phyloP scores from a whole-genome alignment of 2,113 vertebrate species.

The Apus apus region DNA sequence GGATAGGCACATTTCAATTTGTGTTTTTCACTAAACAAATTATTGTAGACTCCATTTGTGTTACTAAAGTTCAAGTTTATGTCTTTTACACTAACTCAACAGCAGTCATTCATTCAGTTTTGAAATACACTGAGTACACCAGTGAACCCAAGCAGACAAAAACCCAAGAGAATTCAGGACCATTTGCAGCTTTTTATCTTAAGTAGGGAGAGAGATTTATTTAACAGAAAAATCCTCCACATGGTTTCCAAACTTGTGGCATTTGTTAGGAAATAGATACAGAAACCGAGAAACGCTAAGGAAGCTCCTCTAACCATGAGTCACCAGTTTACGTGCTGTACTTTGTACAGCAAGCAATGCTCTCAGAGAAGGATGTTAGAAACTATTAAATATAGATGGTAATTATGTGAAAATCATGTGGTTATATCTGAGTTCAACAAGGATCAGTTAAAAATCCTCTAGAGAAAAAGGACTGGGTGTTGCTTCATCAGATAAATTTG shows the following conservation, averaged over 20 bases:
- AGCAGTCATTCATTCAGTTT: neutral
- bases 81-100: neutral
- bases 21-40: neutral
- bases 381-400: neutral
- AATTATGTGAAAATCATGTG: neutral
- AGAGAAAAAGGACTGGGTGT: neutral
- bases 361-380: neutral
- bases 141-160: neutral
- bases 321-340: slow-evolving; percentile 1
- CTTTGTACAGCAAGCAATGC: neutral
- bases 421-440: neutral
- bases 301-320: neutral
- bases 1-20: neutral
- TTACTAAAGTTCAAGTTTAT: neutral
- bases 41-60: neutral
- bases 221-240: neutral
- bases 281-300: neutral
- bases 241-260: slow-evolving; percentile 22
- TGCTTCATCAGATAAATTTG: neutral
- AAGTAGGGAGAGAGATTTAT: neutral
- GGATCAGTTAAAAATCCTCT: neutral
- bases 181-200: neutral
- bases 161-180: neutral
- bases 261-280: slow-evolving; percentile 9
- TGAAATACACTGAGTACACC: neutral